These are phyloP conservation scores for Nomada fucata DNA, from an alignment of 2,888 invertebrate genomes.

Conservation along the genomic window DNA sequence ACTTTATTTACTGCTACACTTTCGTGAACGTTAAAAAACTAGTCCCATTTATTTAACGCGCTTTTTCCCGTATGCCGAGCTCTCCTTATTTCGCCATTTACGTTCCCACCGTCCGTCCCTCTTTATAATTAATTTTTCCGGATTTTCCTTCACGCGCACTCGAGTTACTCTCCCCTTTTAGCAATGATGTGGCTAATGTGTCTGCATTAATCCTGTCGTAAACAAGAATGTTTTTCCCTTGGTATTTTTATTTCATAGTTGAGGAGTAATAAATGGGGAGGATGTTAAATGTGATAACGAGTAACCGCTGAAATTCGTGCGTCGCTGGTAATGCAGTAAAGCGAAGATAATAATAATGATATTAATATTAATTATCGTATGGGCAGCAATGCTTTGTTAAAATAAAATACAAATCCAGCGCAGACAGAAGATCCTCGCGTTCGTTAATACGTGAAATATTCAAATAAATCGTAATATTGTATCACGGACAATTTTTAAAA, in stretches of 20 bases:
- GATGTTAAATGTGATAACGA: background rate
- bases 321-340: background rate
- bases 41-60: slow-evolving; percentile 27
- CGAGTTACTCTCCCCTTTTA: slow-evolving; percentile 11
- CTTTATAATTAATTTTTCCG: slow-evolving; percentile 39
- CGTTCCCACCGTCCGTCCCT: background rate
- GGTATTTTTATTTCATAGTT: background rate
- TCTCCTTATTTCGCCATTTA: slow-evolving; percentile 18
- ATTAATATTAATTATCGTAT: no score
- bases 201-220: slow-evolving; percentile 3
- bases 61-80: background rate
- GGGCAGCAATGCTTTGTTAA: no score
- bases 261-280: no score
- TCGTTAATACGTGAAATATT: background rate
- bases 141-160: background rate
- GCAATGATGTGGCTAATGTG: background rate
- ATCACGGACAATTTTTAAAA: no score
- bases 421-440: background rate
- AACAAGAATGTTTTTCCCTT: background rate
- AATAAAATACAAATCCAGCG: no score
- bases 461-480: no score
- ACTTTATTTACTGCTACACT: slow-evolving; percentile 46
- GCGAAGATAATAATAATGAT: no score
- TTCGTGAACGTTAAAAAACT: slow-evolving; percentile 19
- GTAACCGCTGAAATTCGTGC: background rate